Percentiles rank a stretch among this genome's conserved stretches.
Evolutionary conservation across 2,888 invertebrate genomes (phyloP).

Genomic region (Acronicta leporina): DNA sequence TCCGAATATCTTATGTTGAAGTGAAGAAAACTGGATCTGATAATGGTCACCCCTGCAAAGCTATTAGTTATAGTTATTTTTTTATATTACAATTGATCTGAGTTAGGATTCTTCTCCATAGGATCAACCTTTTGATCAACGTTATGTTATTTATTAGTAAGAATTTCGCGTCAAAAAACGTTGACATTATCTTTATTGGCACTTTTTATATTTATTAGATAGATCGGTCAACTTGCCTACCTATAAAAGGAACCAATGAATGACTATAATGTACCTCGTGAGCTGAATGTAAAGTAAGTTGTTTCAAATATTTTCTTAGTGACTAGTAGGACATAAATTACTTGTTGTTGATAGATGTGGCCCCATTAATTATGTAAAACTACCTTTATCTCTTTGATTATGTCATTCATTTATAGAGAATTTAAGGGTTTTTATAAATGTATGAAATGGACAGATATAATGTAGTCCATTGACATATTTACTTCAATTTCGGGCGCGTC

Average conservation of each 20-base stretch:
- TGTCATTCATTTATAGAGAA: slow-evolving; percentile 6
- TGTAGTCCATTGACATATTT: slow-evolving; percentile 3
- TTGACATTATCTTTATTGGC: neutral
- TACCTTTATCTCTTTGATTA: slow-evolving; percentile 30
- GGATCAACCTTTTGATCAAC: too few species aligned
- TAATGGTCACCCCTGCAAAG: too few species aligned
- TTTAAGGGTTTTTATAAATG: slow-evolving; percentile 3
- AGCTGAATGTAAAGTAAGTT: slow-evolving; percentile 36
- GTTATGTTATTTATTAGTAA: too few species aligned
- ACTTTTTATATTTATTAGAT: neutral
- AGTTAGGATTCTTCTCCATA: too few species aligned
- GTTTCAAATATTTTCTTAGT: slow-evolving; percentile 32
- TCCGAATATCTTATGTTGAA: too few species aligned
- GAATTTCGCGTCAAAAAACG: too few species aligned
- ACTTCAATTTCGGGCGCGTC: slow-evolving; percentile 22
- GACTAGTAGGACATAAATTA: slow-evolving; percentile 24
- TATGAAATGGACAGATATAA: slow-evolving; percentile 8
- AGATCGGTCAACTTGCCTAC: slow-evolving; percentile 27
- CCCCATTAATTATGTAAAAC: slow-evolving; percentile 12
- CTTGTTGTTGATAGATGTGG: slow-evolving; percentile 12
- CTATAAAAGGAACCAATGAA: slow-evolving; percentile 46
- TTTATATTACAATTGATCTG: too few species aligned
- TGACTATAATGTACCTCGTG: slow-evolving; percentile 30
- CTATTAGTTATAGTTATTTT: too few species aligned
- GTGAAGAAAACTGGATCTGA: too few species aligned